phyloP scores from a whole-genome alignment of 2,888 invertebrate species.

The Artemia sp. region DNA sequence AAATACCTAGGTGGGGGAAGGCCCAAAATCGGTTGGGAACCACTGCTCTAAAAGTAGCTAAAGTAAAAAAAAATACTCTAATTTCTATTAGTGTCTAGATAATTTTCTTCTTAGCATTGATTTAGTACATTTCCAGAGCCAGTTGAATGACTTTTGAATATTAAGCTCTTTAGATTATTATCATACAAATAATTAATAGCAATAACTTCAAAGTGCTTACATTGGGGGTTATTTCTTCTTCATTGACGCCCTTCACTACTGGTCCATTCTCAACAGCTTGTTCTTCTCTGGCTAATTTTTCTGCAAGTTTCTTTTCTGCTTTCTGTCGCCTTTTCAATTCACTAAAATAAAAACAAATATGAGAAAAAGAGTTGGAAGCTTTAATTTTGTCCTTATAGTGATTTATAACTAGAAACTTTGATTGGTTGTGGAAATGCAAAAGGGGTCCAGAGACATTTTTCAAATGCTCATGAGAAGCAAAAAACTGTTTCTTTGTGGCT shows the following conservation, averaged over 20 bases:
- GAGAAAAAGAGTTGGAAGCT: conserved; percentile 17
- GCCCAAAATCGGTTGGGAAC: too few relatives aligned
- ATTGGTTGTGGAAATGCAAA: too few relatives aligned
- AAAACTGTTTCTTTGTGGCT: too few relatives aligned
- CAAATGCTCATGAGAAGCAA: too few relatives aligned
- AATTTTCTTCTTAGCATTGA: not conserved
- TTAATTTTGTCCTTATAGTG: too few relatives aligned
- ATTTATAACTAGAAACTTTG: too few relatives aligned
- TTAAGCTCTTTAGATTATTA: not conserved
- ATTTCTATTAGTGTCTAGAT: not conserved
- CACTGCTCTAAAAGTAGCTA: too few relatives aligned
- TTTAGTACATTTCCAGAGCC: not conserved
- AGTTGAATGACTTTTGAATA: not conserved
- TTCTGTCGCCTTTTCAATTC: conserved; percentile 81
- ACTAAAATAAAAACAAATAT: conserved; percentile 40
- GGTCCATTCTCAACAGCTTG: conserved; percentile 23
- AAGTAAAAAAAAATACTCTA: not conserved
- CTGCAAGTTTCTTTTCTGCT: conserved; percentile 79
- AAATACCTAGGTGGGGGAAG: too few relatives aligned
- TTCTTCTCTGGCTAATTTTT: conserved; percentile 55
- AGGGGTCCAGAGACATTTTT: too few relatives aligned
- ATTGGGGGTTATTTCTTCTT: conserved; percentile 79
- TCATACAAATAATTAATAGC: not conserved
- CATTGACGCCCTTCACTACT: conserved; percentile 35
- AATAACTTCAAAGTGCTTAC: conserved; percentile 34